These are phyloP conservation scores for Lutraria rhynchaena DNA, from an alignment of 1,140 invertebrate species.

Conservation along the genomic window DNA sequence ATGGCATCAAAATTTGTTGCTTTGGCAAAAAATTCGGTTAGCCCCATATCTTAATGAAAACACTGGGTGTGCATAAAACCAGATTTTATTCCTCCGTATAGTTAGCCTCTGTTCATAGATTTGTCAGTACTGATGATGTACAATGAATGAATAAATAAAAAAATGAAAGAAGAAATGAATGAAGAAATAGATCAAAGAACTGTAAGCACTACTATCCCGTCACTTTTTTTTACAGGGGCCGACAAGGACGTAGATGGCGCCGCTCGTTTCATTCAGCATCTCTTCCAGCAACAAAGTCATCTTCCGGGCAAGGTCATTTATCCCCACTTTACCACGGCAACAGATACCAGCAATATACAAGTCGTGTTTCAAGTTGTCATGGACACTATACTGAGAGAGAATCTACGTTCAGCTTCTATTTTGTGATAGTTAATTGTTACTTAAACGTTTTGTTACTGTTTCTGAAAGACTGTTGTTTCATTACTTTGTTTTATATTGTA, in stretches of 20 bases:
- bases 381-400: slow-evolving; percentile 96
- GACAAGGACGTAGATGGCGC: slow-evolving; percentile 77
- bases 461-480: neutral
- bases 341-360: slow-evolving; percentile 98
- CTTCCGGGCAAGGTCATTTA: slow-evolving; percentile 77
- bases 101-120: no score
- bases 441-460: no score
- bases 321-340: slow-evolving; percentile 96
- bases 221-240: slow-evolving; percentile 72
- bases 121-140: no score
- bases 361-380: slow-evolving; percentile 98
- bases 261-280: slow-evolving; percentile 79
- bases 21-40: no score
- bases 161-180: no score
- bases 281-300: slow-evolving; percentile 73
- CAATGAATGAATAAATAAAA: no score
- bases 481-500: neutral
- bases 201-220: no score
- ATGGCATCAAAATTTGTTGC: no score
- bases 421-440: slow-evolving; percentile 51
- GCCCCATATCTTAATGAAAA: no score
- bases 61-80: no score
- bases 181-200: no score
- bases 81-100: no score
- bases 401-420: slow-evolving; percentile 84